phyloP scores from a whole-genome alignment of 2,888 invertebrate genomes.

The Blastobasis adustella region DNA sequence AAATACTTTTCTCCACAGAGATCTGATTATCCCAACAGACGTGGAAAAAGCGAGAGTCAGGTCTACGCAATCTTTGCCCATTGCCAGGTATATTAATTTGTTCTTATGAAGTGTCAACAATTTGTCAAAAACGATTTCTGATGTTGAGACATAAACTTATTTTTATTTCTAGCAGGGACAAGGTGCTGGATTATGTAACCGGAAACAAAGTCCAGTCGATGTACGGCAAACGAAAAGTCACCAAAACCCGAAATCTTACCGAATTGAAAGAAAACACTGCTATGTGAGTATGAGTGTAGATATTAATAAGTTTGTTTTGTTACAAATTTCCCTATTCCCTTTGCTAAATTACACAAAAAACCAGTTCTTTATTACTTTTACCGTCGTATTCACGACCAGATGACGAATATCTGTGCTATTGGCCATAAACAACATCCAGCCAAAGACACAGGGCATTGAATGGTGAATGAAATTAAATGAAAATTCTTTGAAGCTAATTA shows the following conservation, averaged over 20 bases:
- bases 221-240: conserved; percentile 44
- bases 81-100: conserved; percentile 31
- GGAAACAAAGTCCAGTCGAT: conserved; percentile 40
- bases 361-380: no score
- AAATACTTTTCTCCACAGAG: conserved; percentile 15
- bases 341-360: no score
- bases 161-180: conserved; percentile 38
- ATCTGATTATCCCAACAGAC: conserved; percentile 49
- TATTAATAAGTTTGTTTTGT: no score
- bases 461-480: no score
- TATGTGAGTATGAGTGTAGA: conserved; percentile 22
- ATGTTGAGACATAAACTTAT: background rate
- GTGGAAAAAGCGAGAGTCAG: conserved; percentile 59
- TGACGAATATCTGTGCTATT: no score
- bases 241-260: conserved; percentile 47
- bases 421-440: no score
- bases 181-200: conserved; percentile 25
- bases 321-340: no score
- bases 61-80: conserved; percentile 63
- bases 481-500: no score
- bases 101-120: conserved; percentile 1
- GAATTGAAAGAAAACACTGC: conserved; percentile 33
- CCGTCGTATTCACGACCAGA: no score
- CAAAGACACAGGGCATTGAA: no score
- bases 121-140: no score